Base-by-base conservation (phyloP, 2,113 vertebrate genomes). In the Alces alces region DNA sequence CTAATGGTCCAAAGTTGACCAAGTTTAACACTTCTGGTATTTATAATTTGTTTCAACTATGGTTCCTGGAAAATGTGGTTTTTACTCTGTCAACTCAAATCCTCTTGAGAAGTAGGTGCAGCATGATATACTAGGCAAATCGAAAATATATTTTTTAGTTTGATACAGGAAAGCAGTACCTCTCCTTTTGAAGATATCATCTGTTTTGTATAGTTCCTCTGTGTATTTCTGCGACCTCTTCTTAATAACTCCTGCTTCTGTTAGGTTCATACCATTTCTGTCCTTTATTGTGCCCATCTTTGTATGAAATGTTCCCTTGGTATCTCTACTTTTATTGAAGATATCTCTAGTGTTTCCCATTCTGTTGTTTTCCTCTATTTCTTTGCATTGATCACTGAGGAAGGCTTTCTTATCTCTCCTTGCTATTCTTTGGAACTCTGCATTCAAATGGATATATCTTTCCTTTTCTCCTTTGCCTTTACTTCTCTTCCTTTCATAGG, bases 141-240 rank as follows among this genome's bases (percentile, higher is more conserved):
- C 7, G 19, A 43, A 90, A 64, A 70, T 39, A 5, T 4, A 0
- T 45, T 87, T 47, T 61, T 89, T 33, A 58, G n/a, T 33, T 89
- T 64, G 55, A 4, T 27, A 66, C 23, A 28, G 80, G 45, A 91
- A 73, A 45, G 43, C 19, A 61, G 57, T 76, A 73, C 39, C 12
- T 33, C 25, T 86, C 36, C 43, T 30, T 57, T 33, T 89, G 79
- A 55, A 6, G 82, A 76, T 27, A 8, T 58, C 25, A 23, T 76
- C 82, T 76, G 21, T 58, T 78, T 70, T 70, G 19, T 39, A 70
- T 23, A 70, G 66, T 23, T 70, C 66, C 36, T 36, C 19, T 70
- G n/a, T 70, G 36, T 70, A 23, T 70, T 23, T 11, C 39, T 23
- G 19, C 5, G 5, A 70, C 10, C n/a, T 39, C 0, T 0, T 70